phyloP scores from a whole-genome alignment of 2,797 vertebrate species.

The Hippoglossus hippoglossus region DNA sequence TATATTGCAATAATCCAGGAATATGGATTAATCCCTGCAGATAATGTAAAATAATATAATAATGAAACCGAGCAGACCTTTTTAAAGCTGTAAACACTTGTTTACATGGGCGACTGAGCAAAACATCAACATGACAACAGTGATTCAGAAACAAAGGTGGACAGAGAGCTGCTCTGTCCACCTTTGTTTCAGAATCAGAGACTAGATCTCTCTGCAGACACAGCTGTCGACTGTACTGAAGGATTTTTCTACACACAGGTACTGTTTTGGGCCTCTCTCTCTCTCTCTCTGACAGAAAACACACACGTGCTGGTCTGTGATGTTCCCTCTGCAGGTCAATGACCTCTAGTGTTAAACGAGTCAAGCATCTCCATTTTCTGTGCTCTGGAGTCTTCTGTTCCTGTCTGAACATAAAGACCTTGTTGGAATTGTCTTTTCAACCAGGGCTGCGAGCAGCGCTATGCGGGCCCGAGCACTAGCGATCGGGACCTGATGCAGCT shows the following conservation, averaged over 20 bases:
- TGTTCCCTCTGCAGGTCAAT: slow-evolving; percentile 62
- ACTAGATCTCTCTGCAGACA: slow-evolving; percentile 86
- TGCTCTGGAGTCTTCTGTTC: slow-evolving; percentile 65
- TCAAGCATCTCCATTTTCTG: slow-evolving; percentile 50
- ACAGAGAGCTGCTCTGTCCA: slow-evolving; percentile 69
- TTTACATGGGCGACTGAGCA: slow-evolving; percentile 37
- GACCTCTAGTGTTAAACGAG: slow-evolving; percentile 59
- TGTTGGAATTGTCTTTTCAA: not conserved
- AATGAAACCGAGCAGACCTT: too few species aligned
- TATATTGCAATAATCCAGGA: not conserved
- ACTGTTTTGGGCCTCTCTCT: slow-evolving; percentile 72
- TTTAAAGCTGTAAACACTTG: slow-evolving; percentile 22
- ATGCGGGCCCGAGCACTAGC: too few species aligned
- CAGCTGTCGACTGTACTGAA: slow-evolving; percentile 65
- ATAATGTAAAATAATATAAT: not conserved
- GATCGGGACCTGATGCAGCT: too few species aligned
- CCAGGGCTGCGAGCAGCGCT: too few species aligned
- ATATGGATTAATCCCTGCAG: not conserved
- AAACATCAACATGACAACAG: slow-evolving; percentile 67
- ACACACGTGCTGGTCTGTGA: slow-evolving; percentile 56
- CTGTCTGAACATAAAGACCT: slow-evolving; percentile 31
- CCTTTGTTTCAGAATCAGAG: slow-evolving; percentile 75
- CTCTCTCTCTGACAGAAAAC: slow-evolving; percentile 23
- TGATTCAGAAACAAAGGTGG: slow-evolving; percentile 73
- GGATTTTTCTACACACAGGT: slow-evolving; percentile 81